Conservation (phyloP, 2,113 vertebrate genomes). For the Spermophilus dauricus region DNA sequence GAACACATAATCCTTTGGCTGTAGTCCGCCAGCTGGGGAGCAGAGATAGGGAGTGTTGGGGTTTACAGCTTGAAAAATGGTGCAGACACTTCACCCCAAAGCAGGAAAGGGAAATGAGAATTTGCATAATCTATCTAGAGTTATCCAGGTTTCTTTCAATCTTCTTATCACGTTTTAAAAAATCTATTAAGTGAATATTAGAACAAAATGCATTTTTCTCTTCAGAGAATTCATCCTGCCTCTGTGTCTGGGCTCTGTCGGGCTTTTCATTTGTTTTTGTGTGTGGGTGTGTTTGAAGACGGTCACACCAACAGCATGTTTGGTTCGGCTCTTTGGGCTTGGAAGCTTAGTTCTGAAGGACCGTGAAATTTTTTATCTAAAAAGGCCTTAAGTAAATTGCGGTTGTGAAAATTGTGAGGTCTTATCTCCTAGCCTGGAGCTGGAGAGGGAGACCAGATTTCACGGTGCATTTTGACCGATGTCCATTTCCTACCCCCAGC, state of each 20-base stretch:
- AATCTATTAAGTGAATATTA: slow-evolving; percentile 88
- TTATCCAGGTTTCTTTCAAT: slow-evolving; percentile 87
- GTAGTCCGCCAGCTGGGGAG: slow-evolving; percentile 95
- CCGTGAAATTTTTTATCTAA: neutral
- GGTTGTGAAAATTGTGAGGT: neutral
- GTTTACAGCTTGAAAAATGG: slow-evolving; percentile 85
- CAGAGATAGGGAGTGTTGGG: slow-evolving; percentile 94
- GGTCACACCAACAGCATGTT: neutral
- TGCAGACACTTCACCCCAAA: slow-evolving; percentile 82
- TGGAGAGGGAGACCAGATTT: neutral
- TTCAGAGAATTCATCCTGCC: slow-evolving; percentile 56
- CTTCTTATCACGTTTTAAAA: slow-evolving; percentile 87
- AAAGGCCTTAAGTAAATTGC: neutral
- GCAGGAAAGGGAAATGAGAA: slow-evolving; percentile 84
- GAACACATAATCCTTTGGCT: slow-evolving; percentile 96
- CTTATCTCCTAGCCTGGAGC: neutral
- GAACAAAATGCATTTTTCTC: slow-evolving; percentile 66
- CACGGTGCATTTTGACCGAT: neutral
- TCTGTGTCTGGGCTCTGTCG: neutral
- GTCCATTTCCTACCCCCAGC: neutral
- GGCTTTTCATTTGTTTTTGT: slow-evolving; percentile 20
- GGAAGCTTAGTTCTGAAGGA: neutral
- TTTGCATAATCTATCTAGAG: slow-evolving; percentile 91
- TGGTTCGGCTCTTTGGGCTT: neutral
- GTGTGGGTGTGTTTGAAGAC: neutral